Conservation (phyloP, 2,113 vertebrate species). For the Nothobranchius furzeri region DNA sequence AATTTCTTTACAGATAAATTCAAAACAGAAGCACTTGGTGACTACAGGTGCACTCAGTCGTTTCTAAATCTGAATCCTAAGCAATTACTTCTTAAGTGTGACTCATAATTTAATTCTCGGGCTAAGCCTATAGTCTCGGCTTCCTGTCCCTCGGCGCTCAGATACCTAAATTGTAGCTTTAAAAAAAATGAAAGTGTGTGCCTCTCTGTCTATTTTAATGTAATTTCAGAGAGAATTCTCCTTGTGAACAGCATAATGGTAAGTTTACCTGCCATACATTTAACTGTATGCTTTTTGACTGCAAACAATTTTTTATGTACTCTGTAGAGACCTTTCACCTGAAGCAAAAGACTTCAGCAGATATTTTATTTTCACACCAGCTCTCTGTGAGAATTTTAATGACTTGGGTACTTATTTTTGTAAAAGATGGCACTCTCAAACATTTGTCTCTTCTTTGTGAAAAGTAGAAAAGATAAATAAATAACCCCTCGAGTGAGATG, state of each 20-base stretch:
- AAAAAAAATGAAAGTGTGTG: constrained; percentile 27
- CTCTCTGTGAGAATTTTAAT: constrained; percentile 10
- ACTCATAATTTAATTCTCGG: constrained; percentile 23
- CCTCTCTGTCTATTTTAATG: constrained; percentile 34
- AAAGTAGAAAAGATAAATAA: not conserved
- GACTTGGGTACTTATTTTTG: constrained; percentile 13
- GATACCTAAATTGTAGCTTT: constrained; percentile 30
- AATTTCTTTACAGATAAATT: constrained; percentile 22
- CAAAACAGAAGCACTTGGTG: constrained; percentile 12
- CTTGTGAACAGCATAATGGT: constrained; percentile 28
- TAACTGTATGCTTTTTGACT: constrained; percentile 10
- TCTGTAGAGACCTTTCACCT: constrained; percentile 20
- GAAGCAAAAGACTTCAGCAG: constrained; percentile 1
- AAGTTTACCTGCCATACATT: constrained; percentile 38
- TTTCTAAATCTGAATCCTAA: constrained; percentile 23
- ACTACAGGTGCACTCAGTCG: constrained; percentile 3
- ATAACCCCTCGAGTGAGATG: constrained; percentile 39
- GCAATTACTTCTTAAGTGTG: constrained; percentile 28
- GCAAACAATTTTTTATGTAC: constrained; percentile 2
- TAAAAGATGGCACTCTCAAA: constrained; percentile 8
- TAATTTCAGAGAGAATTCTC: constrained; percentile 6
- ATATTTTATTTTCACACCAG: not conserved
- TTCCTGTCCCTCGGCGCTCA: constrained; percentile 29
- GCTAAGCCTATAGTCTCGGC: constrained; percentile 41
- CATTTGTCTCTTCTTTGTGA: constrained; percentile 14